phyloP scores from a whole-genome alignment of 1,140 invertebrate species.

The Pseudachorutes palmiensis region DNA sequence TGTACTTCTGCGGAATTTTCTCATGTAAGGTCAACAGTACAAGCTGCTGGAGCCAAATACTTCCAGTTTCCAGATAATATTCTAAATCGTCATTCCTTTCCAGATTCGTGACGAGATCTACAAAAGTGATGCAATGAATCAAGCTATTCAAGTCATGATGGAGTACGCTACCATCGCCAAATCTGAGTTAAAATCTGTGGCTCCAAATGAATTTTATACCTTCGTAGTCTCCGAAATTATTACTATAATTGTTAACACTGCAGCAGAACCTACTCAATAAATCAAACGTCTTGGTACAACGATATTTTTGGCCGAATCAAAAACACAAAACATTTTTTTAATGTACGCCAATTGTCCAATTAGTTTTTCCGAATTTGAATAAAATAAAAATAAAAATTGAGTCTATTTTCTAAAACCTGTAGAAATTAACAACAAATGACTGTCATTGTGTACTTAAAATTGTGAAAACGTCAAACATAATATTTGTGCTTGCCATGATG shows the following conservation, averaged over 20 bases:
- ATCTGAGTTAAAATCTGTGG: slow-evolving; percentile 3
- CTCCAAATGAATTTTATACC: not conserved
- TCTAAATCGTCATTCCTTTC: slow-evolving; percentile 6
- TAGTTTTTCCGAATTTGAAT: too few species aligned
- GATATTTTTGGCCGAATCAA: not conserved
- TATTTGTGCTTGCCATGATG: too few species aligned
- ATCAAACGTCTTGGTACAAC: not conserved
- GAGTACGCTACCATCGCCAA: not conserved
- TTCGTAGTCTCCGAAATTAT: not conserved
- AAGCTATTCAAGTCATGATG: slow-evolving; percentile 14
- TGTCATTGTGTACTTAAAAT: too few species aligned
- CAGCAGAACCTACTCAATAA: not conserved
- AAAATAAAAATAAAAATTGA: too few species aligned
- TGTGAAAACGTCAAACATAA: too few species aligned
- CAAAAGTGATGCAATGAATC: not conserved
- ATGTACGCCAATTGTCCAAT: not conserved
- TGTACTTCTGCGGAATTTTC: too few species aligned
- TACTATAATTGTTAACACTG: not conserved
- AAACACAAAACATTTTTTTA: not conserved
- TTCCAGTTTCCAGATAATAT: too few species aligned
- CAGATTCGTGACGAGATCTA: slow-evolving; percentile 20
- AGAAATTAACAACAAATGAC: too few species aligned
- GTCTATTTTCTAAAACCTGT: too few species aligned
- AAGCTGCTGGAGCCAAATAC: too few species aligned
- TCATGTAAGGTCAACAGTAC: not conserved